Conservation (phyloP, 2,113 vertebrate genomes). For the Erinaceus europaeus region DNA sequence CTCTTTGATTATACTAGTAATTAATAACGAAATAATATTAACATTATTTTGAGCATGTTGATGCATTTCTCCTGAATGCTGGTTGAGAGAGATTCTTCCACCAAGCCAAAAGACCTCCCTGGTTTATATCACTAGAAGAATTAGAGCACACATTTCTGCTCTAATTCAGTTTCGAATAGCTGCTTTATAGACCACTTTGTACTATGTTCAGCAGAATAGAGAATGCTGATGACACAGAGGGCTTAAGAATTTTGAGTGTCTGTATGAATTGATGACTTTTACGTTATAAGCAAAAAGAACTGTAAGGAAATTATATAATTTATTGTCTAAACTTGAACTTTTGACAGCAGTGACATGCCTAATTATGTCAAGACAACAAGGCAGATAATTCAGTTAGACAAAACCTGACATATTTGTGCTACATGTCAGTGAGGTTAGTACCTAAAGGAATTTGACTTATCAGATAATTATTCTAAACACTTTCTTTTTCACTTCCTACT, state of each 20-base stretch:
- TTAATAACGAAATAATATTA: not conserved
- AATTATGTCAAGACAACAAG: not conserved
- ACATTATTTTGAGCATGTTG: not conserved
- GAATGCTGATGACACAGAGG: not conserved
- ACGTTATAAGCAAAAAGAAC: not conserved
- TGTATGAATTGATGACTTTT: not conserved
- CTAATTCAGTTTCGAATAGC: slow-evolving; percentile 26
- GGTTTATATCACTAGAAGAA: not conserved
- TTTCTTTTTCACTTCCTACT: not conserved
- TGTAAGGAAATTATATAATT: not conserved
- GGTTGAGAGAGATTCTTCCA: not conserved
- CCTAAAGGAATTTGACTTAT: not conserved
- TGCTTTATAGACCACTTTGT: not conserved
- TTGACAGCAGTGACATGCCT: not conserved
- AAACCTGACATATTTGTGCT: not conserved
- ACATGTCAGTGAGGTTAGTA: not conserved
- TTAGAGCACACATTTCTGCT: not conserved
- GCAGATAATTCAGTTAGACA: not conserved
- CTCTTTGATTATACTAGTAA: not conserved
- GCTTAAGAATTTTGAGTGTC: not conserved
- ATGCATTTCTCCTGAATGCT: not conserved
- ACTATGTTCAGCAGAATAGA: not conserved
- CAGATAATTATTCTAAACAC: not conserved
- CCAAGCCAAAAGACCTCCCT: not conserved
- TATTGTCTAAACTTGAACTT: not conserved